Percentiles rank a stretch among this genome's conserved stretches.
phyloP scores from a whole-genome alignment of 2,113 vertebrate genomes.

The Pomatostomus ruficeps region DNA sequence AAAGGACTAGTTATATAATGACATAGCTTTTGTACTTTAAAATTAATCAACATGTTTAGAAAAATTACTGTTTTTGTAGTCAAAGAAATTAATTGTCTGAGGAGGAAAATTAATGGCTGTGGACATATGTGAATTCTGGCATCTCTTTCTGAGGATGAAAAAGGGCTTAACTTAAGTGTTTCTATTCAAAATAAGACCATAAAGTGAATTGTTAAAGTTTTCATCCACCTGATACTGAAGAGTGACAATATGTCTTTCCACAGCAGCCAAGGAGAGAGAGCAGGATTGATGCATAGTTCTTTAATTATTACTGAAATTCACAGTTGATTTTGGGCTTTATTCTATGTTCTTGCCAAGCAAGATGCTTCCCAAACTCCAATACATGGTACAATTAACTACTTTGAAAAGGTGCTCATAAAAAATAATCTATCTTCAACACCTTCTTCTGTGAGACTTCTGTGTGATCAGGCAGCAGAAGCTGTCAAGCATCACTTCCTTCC shows the following conservation, averaged over 20 bases:
- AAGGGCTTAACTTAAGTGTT: not conserved
- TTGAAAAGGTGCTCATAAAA: not conserved
- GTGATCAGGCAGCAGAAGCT: not conserved
- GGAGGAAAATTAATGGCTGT: not conserved
- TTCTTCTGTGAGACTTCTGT: not conserved
- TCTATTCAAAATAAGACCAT: not conserved
- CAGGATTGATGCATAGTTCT: not conserved
- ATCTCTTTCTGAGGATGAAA: not conserved
- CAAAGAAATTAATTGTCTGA: not conserved
- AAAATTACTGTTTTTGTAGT: not conserved
- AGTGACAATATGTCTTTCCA: not conserved
- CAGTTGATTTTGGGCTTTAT: not conserved
- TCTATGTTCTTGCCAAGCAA: not conserved
- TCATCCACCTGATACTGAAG: not conserved
- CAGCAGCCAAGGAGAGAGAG: not conserved
- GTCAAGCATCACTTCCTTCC: not conserved
- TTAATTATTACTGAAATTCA: not conserved
- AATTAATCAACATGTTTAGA: not conserved
- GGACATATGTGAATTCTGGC: not conserved
- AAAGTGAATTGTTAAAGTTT: not conserved
- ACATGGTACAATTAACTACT: not conserved
- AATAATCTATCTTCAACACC: not conserved
- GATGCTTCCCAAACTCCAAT: not conserved
- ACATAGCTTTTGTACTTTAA: not conserved
- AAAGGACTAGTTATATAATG: not conserved